Evolutionary conservation across 1,140 invertebrate genomes (phyloP).

Genomic region (Spodoptera frugiperda): DNA sequence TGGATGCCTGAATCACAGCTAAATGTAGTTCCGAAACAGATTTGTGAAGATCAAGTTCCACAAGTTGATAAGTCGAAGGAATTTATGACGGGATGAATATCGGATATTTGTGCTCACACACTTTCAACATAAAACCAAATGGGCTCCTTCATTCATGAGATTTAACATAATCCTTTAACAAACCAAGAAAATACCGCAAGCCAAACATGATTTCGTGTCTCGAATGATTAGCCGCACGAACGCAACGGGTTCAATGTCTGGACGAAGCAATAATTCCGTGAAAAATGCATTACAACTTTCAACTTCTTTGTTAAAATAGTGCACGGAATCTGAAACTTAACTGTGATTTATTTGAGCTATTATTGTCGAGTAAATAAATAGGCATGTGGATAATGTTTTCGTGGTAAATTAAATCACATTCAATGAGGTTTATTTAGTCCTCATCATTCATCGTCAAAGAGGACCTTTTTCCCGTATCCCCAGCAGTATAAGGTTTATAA

Average conservation of each 20-base stretch:
- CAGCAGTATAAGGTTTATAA: too few species aligned
- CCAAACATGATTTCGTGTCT: conserved; percentile 17
- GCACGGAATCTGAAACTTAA: conserved; percentile 38
- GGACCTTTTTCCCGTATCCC: too few species aligned
- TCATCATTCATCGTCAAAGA: too few species aligned
- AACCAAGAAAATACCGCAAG: conserved; percentile 1
- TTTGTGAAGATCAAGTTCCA: conserved; percentile 10
- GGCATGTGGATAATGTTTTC: neutral
- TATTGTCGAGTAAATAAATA: conserved; percentile 7
- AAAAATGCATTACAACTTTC: conserved; percentile 46
- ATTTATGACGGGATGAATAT: conserved; percentile 8
- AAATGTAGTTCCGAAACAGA: conserved; percentile 9
- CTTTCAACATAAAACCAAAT: too few species aligned
- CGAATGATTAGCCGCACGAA: conserved; percentile 44
- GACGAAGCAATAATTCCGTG: conserved; percentile 38
- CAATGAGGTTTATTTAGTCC: neutral
- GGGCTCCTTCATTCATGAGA: neutral
- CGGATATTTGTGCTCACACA: too few species aligned
- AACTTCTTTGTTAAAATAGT: conserved; percentile 29
- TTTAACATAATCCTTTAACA: neutral
- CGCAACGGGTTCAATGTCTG: conserved; percentile 35
- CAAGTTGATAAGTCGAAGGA: conserved; percentile 4
- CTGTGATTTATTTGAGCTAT: conserved; percentile 18
- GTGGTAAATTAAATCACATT: neutral
- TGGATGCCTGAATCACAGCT: conserved; percentile 3